A percentile compares a stretch with the other conserved stretches of the same genome.
phyloP scores from a whole-genome alignment of 2,888 invertebrate species.

The Lissocephala sabroskyi region DNA sequence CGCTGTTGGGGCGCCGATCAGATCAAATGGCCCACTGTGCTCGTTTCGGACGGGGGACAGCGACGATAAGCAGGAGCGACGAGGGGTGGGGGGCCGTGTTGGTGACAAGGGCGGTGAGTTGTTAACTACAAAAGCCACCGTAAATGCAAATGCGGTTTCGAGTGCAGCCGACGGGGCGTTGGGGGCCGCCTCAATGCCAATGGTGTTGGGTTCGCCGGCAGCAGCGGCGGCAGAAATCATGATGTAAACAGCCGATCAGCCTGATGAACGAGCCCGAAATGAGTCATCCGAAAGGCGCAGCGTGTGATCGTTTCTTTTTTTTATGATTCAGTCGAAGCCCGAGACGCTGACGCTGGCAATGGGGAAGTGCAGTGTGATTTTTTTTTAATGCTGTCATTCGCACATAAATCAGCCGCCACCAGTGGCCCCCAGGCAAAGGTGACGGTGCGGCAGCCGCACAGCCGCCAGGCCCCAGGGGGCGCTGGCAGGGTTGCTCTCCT shows the following conservation, averaged over 20 bases:
- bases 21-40: no score
- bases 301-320: not conserved
- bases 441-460: no score
- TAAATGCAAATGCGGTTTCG: slow-evolving; percentile 53
- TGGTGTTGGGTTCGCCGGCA: slow-evolving; percentile 52
- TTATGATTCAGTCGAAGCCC: slow-evolving; percentile 5
- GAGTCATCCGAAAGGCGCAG: slow-evolving; percentile 1
- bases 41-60: no score
- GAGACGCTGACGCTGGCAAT: slow-evolving; percentile 7
- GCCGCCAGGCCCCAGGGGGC: no score
- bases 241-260: slow-evolving; percentile 44
- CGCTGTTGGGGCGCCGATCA: no score
- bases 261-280: slow-evolving; percentile 34
- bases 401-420: not conserved
- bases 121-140: no score
- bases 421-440: no score
- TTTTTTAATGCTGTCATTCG: not conserved
- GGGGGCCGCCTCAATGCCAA: slow-evolving; percentile 38
- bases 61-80: no score
- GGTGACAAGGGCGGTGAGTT: slow-evolving; percentile 8
- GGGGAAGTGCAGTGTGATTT: slow-evolving; percentile 34
- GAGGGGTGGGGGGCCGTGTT: not conserved
- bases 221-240: slow-evolving; percentile 20
- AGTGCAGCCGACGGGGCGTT: slow-evolving; percentile 20
- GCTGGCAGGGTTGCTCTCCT: no score